Evolutionary conservation across 2,797 vertebrate genomes (phyloP).

Genomic region (Toxotes lorentzi): DNA sequence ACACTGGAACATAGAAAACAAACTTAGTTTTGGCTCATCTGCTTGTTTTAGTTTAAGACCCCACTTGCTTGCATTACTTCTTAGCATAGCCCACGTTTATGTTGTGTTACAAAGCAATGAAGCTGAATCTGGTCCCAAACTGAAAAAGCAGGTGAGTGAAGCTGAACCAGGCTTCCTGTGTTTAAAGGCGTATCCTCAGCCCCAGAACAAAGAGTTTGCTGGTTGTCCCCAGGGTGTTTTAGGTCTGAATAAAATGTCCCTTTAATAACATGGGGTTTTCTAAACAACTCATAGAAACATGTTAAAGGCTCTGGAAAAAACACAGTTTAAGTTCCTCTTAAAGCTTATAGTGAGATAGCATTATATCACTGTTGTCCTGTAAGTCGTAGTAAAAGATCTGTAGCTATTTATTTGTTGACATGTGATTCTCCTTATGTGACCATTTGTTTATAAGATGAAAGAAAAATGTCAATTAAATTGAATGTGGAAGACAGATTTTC

Average conservation of each 20-base stretch:
- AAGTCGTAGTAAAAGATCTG: conserved; percentile 81
- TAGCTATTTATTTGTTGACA: conserved; percentile 83
- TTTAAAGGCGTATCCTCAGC: conserved; percentile 34
- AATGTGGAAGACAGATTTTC: conserved; percentile 83
- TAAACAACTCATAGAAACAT: conserved; percentile 62
- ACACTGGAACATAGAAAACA: conserved; percentile 15
- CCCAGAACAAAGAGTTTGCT: conserved; percentile 42
- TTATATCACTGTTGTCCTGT: conserved; percentile 85
- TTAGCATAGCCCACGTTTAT: conserved; percentile 8
- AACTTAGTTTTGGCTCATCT: conserved; percentile 19
- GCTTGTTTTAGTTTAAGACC: conserved; percentile 29
- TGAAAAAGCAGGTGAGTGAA: conserved; percentile 28
- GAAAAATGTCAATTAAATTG: conserved; percentile 81
- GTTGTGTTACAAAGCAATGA: conserved; percentile 14
- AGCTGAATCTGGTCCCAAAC: conserved; percentile 19
- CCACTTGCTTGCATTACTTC: background rate
- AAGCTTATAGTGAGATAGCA: conserved; percentile 81
- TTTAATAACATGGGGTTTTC: conserved; percentile 76
- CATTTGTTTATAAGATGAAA: conserved; percentile 82
- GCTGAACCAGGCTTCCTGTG: conserved; percentile 18
- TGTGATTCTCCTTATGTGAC: conserved; percentile 81
- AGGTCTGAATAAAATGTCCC: conserved; percentile 72
- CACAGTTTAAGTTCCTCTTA: conserved; percentile 71
- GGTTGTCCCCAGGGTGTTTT: conserved; percentile 58
- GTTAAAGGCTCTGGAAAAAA: conserved; percentile 61